phyloP scores from a whole-genome alignment of 1,140 invertebrate genomes.

The Drosophila watanabei region DNA sequence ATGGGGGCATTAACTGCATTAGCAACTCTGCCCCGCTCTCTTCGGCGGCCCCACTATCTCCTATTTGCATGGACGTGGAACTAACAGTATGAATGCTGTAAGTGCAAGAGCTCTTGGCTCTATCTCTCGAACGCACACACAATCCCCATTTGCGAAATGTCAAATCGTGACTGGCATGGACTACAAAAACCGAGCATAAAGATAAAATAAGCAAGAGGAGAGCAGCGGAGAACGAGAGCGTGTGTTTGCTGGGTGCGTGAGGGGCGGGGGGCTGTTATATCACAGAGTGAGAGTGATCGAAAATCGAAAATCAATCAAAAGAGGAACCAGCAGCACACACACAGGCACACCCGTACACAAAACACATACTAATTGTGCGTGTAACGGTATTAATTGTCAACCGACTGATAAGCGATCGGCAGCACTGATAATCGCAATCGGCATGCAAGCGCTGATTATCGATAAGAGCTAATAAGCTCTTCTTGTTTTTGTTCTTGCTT shows the following conservation, averaged over 20 bases:
- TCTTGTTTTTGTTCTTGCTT: conserved; percentile 12
- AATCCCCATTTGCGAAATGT: conserved; percentile 28
- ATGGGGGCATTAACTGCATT: conserved; percentile 19
- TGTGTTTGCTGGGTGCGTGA: conserved; percentile 37
- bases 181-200: conserved; percentile 17
- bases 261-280: conserved; percentile 50
- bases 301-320: conserved; percentile 61
- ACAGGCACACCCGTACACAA: too few species aligned
- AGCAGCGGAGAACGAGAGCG: conserved; percentile 8
- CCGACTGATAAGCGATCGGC: conserved; percentile 57
- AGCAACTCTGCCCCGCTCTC: background rate
- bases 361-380: conserved; percentile 19
- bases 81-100: background rate
- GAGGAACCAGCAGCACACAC: conserved; percentile 6
- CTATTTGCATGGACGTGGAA: conserved; percentile 22
- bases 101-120: conserved; percentile 4
- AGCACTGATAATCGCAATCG: conserved; percentile 44
- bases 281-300: conserved; percentile 50
- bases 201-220: conserved; percentile 17
- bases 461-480: conserved; percentile 34
- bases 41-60: background rate
- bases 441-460: conserved; percentile 41
- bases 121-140: conserved; percentile 1
- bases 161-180: conserved; percentile 40
- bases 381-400: conserved; percentile 59